Base-by-base conservation (phyloP, 2,888 invertebrate genomes). In the Polietes domitor region DNA sequence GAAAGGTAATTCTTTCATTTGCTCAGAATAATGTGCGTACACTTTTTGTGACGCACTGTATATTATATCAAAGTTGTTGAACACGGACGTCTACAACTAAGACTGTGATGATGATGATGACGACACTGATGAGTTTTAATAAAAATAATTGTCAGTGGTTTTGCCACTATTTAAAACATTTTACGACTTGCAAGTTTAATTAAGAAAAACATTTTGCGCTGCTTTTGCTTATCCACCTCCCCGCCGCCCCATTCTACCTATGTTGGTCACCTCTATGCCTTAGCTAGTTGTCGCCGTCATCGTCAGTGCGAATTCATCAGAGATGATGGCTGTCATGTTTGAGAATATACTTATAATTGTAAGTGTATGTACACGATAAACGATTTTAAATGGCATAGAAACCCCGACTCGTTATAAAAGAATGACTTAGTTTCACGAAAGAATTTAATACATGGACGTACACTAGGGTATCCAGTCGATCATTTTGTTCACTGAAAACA, bases 101-200 rank as follows among this genome's bases (percentile, higher is more conserved):
- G 61, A 32, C 32, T 37, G 65, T 37, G 32, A 79, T 37, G 28
- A 82, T 37, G 43, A 72, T 24, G 72, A 61, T 50, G 28, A 73
- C 32, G 19, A 7, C 37, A 32, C 63, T 74, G 77, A 80, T 72
- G 80, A 78, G 50, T 72, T 75, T 78, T 77, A 75, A 85, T 86
- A 86, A 86, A 86, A 86, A 85, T 83, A 87, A 86, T 86, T 86
- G 85, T 85, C 80, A 84, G 85, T 82, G 84, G 84, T 86, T 86
- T 85, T 86, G 86, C 86, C 83, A 86, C 87, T 82, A 84, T 86
- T 86, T 86, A 80, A 85, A 86, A 84, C 68, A 75, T 84, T 86
- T 87, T 82, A 86, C 79, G 82, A 83, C 80, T 82, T 81, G 82
- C 74, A 79, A 80, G 78, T 81, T 83, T 82, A 85, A 85, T 82